Conservation (phyloP, 2,888 invertebrate genomes). For the Metallyticus violacea region DNA sequence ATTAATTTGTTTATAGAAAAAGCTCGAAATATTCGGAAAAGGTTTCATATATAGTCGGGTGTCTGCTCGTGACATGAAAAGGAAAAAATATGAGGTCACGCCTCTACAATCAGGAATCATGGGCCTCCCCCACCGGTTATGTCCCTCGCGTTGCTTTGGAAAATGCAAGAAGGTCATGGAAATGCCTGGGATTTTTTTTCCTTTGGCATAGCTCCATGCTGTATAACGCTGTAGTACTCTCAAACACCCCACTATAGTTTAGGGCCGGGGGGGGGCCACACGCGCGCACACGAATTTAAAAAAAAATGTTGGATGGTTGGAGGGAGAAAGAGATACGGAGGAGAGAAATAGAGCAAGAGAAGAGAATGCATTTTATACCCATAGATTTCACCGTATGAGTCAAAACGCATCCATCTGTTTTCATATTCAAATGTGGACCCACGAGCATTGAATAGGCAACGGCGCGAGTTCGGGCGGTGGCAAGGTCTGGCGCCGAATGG, state of each 20-base stretch:
- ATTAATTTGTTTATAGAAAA: neutral
- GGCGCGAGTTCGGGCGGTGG: neutral
- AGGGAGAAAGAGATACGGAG: no score
- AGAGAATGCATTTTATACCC: constrained; percentile 9
- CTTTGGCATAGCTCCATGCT: constrained; percentile 9
- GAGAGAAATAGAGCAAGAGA: no score
- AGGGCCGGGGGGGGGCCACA: no score
- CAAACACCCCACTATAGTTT: neutral
- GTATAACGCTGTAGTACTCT: constrained; percentile 12
- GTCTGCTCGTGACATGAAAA: constrained; percentile 28
- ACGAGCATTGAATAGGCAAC: neutral
- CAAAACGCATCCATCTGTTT: constrained; percentile 12
- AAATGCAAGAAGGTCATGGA: neutral
- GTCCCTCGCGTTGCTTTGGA: neutral
- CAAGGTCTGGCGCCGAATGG: neutral
- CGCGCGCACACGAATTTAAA: no score
- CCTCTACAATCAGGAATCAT: constrained; percentile 19
- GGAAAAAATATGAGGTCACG: constrained; percentile 30
- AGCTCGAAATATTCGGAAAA: neutral
- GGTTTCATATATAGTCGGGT: neutral
- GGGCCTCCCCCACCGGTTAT: neutral
- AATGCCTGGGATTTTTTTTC: neutral
- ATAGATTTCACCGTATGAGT: constrained; percentile 3
- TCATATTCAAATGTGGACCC: constrained; percentile 13
- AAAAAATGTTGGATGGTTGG: no score